A percentile compares a stretch with the other conserved stretches of the same genome.
Evolutionary conservation across 2,797 vertebrate genomes (phyloP).

Genomic region (Lepidocolaptes lacrymiger): DNA sequence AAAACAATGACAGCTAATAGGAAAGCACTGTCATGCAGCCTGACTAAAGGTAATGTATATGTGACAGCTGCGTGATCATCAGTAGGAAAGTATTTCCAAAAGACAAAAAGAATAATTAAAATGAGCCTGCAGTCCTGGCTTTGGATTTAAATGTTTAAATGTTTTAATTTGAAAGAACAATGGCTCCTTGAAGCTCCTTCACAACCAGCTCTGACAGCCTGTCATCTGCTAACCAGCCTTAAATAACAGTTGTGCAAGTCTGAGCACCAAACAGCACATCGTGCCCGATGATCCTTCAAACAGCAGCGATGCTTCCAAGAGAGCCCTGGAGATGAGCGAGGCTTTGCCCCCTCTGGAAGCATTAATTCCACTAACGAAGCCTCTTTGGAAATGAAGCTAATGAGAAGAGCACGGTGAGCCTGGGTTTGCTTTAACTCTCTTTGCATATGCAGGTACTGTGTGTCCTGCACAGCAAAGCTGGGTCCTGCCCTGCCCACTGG

Average conservation of each 20-base stretch:
- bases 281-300: conserved; percentile 48
- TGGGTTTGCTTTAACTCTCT: accelerated
- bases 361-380: neutral
- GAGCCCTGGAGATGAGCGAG: neutral
- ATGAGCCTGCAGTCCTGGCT: conserved; percentile 69
- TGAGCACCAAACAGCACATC: conserved; percentile 62
- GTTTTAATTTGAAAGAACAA: conserved; percentile 81
- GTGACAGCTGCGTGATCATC: conserved; percentile 74
- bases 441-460: accelerated
- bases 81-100: conserved; percentile 51
- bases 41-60: conserved; percentile 52
- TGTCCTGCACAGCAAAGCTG: neutral
- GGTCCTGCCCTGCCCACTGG: accelerated
- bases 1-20: conserved; percentile 65
- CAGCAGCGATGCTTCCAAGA: neutral
- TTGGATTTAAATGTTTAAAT: conserved; percentile 78
- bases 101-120: conserved; percentile 79
- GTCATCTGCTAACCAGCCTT: conserved; percentile 65
- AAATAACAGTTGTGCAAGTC: conserved; percentile 8
- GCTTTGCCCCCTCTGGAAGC: neutral
- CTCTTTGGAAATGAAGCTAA: neutral
- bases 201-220: conserved; percentile 66
- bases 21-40: conserved; percentile 60
- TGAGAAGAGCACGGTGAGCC: accelerated
- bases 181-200: conserved; percentile 68